Conservation (phyloP, 2,113 vertebrate species). For the Australoheros scitulus region DNA sequence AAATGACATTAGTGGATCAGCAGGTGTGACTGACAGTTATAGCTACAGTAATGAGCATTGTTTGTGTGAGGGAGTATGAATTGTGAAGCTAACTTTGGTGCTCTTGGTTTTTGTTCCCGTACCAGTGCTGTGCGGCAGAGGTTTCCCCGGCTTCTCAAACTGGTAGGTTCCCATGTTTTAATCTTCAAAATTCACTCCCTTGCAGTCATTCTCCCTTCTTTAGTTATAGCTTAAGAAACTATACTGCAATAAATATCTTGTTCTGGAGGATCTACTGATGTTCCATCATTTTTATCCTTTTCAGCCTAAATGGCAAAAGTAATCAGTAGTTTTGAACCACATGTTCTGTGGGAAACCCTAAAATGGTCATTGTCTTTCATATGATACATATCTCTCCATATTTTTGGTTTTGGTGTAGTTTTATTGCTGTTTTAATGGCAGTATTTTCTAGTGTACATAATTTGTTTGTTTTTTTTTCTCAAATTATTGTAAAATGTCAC, state of each 20-base stretch:
- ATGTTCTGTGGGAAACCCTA: not conserved
- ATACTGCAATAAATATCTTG: not conserved
- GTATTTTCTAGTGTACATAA: too few relatives aligned
- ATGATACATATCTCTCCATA: not conserved
- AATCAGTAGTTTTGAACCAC: not conserved
- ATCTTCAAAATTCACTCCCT: not conserved
- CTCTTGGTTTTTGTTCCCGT: constrained; percentile 53
- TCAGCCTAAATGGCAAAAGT: not conserved
- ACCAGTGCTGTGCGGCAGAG: constrained; percentile 86
- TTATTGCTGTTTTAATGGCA: not conserved
- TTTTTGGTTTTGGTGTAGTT: not conserved
- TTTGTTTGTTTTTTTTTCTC: too few relatives aligned
- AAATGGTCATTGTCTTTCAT: not conserved
- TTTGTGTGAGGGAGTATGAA: not conserved
- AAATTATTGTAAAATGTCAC: too few relatives aligned
- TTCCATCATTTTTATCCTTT: not conserved
- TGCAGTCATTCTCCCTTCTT: not conserved
- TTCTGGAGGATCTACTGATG: not conserved
- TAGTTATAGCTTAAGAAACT: not conserved
- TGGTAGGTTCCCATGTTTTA: constrained; percentile 79
- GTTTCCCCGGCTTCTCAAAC: constrained; percentile 89
- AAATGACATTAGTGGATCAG: not conserved
- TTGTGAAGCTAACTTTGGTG: constrained; percentile 24
- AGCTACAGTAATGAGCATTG: not conserved
- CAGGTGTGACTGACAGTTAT: constrained; percentile 32